Base-by-base conservation (phyloP, 2,797 vertebrate genomes). In the Paratrypauchen microcephalus region DNA sequence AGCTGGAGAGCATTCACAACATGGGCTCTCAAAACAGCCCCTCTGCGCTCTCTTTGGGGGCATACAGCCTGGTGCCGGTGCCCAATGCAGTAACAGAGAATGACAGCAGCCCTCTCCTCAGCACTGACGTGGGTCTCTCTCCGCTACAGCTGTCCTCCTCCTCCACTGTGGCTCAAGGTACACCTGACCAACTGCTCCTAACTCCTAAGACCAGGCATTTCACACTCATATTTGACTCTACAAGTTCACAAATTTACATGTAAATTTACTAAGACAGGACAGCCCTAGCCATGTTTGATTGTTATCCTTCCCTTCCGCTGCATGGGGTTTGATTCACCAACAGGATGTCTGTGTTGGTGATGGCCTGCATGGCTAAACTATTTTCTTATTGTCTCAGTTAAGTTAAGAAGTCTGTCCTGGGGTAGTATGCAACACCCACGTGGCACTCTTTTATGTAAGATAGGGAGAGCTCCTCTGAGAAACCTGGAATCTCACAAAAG, bases 61-160 rank as follows among this genome's bases (percentile, higher is more conserved):
- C 95, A 71, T 99, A 99, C 90, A 96, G 95, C 86, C 94, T 98
- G 87, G 96, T 97, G 86, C 97, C 96, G 86, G 95, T 98, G 81
- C 94, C 96, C 41, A 95, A 93, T 83, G 93, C 87, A 18, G 86
- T 87, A 48, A 81, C 95, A 28, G 94, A 95, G 87, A 85, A 89
- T 60, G 94, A 94, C 67, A 87, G 94, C 82, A 93, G 93, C 86
- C 83, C 90, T 28, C 90, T 96, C 82, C 92, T 97, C 79, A 96
- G 93, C 65, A 95, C 93, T 80, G 94, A 94, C 65, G 92, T 97
- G 70, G 95, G 95, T 74, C 96, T 98, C 87, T 94, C 96, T 84
- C 89, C 96, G 23, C 89, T 98, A 75, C 97, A 96, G 90, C 92
- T 97, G 85, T 94, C 96, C 11, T 81, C 88, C 66, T 79, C 89